phyloP scores from a whole-genome alignment of 2,797 vertebrate genomes.

The Gorsachius magnificus region DNA sequence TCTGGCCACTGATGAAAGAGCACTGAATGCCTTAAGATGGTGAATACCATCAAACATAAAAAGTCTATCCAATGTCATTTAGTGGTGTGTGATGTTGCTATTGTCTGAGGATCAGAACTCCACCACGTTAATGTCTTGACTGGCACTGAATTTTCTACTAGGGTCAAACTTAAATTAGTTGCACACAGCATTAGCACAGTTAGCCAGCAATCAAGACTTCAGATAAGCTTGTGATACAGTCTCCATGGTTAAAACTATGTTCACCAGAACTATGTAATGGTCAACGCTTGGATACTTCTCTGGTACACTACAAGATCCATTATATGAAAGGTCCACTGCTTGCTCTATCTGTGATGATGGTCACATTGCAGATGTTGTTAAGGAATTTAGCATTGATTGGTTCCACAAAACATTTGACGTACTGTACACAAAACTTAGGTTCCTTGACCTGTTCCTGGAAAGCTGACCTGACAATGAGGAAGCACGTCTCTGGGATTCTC shows the following conservation, averaged over 20 bases:
- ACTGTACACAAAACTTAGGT: not conserved
- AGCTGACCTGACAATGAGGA: not conserved
- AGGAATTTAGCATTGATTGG: not conserved
- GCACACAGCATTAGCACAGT: not conserved
- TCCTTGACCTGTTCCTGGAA: not conserved
- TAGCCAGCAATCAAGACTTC: not conserved
- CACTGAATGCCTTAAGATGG: not conserved
- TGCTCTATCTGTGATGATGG: not conserved
- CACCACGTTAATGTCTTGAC: not conserved
- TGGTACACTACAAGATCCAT: not conserved
- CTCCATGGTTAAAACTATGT: not conserved
- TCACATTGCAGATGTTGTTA: not conserved
- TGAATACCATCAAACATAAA: not conserved
- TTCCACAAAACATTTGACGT: not conserved
- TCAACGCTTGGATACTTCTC: not conserved
- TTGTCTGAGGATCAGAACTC: not conserved
- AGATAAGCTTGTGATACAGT: not conserved
- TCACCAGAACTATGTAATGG: not conserved
- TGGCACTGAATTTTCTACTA: not conserved
- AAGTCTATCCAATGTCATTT: not conserved
- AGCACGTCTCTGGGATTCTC: not conserved
- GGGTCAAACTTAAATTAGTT: not conserved
- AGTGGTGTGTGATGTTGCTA: not conserved
- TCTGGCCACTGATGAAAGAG: not conserved
- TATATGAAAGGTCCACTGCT: not conserved